These are phyloP conservation scores for Ornithoptera alexandrae DNA, from an alignment of 2,888 invertebrate species.

Conservation along the genomic window DNA sequence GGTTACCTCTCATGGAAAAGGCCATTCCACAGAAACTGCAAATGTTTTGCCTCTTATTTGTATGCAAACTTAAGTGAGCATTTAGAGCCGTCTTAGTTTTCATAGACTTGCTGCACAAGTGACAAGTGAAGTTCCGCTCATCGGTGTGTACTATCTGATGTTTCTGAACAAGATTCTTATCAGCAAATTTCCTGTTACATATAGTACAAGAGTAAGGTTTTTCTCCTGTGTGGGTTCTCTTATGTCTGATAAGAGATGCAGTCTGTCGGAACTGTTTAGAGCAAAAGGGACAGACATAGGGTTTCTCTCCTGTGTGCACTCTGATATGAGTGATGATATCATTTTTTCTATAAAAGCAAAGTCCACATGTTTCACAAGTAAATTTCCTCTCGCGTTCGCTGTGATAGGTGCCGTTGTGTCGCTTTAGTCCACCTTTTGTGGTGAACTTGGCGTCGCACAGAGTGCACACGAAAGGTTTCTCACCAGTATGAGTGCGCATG, in stretches of 20 bases:
- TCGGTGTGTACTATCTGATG: conserved; percentile 67
- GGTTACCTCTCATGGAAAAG: conserved; percentile 78
- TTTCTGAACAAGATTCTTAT: conserved; percentile 56
- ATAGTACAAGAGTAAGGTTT: conserved; percentile 61
- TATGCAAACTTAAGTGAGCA: conserved; percentile 68
- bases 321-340: conserved; percentile 67
- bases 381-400: conserved; percentile 56
- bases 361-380: conserved; percentile 70
- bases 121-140: conserved; percentile 77
- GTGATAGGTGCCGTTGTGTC: conserved; percentile 59
- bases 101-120: conserved; percentile 74
- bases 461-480: conserved; percentile 61
- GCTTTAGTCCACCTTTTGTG: conserved; percentile 58
- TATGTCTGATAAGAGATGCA: conserved; percentile 66
- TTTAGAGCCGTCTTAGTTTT: conserved; percentile 74
- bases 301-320: conserved; percentile 65
- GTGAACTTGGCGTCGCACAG: conserved; percentile 54
- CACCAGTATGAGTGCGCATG: conserved; percentile 67
- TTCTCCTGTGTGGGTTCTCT: conserved; percentile 68
- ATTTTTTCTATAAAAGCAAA: conserved; percentile 61
- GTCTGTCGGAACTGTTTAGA: conserved; percentile 59
- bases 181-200: conserved; percentile 63
- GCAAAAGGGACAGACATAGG: conserved; percentile 63
- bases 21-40: conserved; percentile 70
- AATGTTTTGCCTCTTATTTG: conserved; percentile 63